phyloP scores from a whole-genome alignment of 1,140 invertebrate genomes.

The Aphidius gifuensis region DNA sequence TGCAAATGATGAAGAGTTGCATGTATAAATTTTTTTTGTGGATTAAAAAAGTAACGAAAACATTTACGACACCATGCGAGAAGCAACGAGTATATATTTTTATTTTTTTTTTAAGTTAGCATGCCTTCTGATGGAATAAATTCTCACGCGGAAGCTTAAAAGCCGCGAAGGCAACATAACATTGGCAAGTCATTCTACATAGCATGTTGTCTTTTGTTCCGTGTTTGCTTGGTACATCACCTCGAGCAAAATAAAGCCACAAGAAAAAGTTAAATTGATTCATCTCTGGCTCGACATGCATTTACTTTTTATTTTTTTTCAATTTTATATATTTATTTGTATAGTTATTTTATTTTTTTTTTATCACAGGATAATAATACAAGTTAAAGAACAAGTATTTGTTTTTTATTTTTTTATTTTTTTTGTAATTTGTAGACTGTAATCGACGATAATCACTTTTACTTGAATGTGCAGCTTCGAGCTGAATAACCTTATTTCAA shows the following conservation, averaged over 20 bases:
- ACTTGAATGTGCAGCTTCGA: not conserved
- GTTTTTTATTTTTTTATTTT: no score
- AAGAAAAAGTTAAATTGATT: slow-evolving; percentile 51
- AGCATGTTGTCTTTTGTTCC: slow-evolving; percentile 48
- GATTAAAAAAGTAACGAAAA: no score
- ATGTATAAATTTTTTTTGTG: no score
- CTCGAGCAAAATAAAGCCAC: slow-evolving; percentile 19
- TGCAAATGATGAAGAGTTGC: no score
- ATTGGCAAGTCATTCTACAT: slow-evolving; percentile 26
- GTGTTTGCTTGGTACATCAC: slow-evolving; percentile 43
- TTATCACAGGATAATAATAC: no score
- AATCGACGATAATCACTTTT: slow-evolving; percentile 13
- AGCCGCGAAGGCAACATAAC: not conserved
- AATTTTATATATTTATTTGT: no score
- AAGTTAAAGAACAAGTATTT: no score
- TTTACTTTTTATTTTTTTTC: slow-evolving; percentile 14
- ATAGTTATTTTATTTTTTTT: no score
- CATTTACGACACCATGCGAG: no score
- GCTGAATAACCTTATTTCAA: slow-evolving; percentile 6
- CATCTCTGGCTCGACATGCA: slow-evolving; percentile 33
- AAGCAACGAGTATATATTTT: no score
- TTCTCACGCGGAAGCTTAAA: not conserved
- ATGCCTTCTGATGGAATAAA: not conserved
- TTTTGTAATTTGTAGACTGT: slow-evolving; percentile 2
- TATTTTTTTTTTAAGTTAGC: no score